Percentiles rank a stretch among this genome's conserved stretches.
Conservation (phyloP, 2,888 invertebrate genomes). For the Embidobia sp. region DNA sequence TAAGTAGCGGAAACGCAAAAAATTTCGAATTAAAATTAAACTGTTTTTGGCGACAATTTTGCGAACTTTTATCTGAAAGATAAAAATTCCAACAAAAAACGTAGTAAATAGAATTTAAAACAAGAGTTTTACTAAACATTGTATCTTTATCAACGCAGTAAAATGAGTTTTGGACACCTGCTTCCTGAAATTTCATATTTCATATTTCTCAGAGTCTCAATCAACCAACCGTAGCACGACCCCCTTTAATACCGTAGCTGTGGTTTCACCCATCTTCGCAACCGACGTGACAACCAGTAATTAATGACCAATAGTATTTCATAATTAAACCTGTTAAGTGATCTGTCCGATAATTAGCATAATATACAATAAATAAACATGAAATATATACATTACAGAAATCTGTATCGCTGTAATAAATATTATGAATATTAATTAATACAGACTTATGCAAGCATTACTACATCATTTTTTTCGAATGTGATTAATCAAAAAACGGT, state of each 20-base stretch:
- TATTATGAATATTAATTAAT: not conserved
- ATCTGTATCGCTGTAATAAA: not conserved
- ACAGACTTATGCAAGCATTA: too few species aligned
- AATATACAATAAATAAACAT: constrained; percentile 28
- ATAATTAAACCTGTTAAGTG: constrained; percentile 35
- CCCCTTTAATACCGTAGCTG: constrained; percentile 14
- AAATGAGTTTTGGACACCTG: constrained; percentile 7
- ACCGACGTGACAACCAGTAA: constrained; percentile 39
- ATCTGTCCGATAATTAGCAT: constrained; percentile 21
- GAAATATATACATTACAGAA: not conserved
- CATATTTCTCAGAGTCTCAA: not conserved
- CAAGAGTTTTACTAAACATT: too few species aligned
- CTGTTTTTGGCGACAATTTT: too few species aligned
- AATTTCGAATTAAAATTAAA: too few species aligned
- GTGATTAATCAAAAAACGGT: not conserved
- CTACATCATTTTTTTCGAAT: too few species aligned
- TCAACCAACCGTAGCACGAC: not conserved
- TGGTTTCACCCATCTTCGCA: constrained; percentile 25
- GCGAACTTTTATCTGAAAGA: too few species aligned
- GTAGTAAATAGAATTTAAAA: too few species aligned
- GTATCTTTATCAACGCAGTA: not conserved
- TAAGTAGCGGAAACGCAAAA: too few species aligned
- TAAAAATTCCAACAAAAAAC: too few species aligned
- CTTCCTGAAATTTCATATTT: constrained; percentile 36
- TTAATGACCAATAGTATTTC: constrained; percentile 42